Evolutionary conservation across 2,888 invertebrate species (phyloP), one percentile per base, ranked within the genome.

Genomic region (Andricus curvator): DNA sequence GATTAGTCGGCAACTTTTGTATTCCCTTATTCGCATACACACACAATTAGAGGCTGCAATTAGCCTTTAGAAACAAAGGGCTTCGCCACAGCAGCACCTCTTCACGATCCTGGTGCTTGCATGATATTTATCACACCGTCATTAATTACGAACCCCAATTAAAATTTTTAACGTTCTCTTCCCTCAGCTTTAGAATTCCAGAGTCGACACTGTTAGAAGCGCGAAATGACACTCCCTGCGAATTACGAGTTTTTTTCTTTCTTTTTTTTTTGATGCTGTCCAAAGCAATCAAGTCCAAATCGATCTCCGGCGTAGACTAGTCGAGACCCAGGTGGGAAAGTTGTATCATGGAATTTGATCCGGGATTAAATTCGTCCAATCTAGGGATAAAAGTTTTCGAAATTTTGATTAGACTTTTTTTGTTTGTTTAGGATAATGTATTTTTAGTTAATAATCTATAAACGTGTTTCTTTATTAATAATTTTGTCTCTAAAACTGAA

Each of bases 271-370:
- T 65, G 22, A 67, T 68, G 68, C 68, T 68, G 22, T 68, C 48
- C 68, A 51, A 70, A 70, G 68, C 48, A 70, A 70, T 70, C 68
- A 70, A 70, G 68, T 70, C 68, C 68, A 51, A 70, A 70, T 70
- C 68, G 68, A 70, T 70, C 68, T 70, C 68, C 68, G 68, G 68
- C 29, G 22, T 70, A 48, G 68, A 70, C 68, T 70, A 48, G 68
- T 70, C 44, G 41, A 70, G 48, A 51, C 48, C 68, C 68, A 70
- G 68, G 68, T 70, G 68, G 48, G 17, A 51, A 70, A 70, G 48
- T 70, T 51, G 68, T 70, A 51, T 70, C 51, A 70, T 70, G 68
- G 68, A 70, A 70, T 70, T 70, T 48, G 29, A 48, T 48, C 44
- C 8, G 9, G 68, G 48, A 70, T 70, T 70, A 70, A 70, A 70